Evolutionary conservation across 2,113 vertebrate genomes (phyloP).

Genomic region (Ibidorhyncha struthersii): DNA sequence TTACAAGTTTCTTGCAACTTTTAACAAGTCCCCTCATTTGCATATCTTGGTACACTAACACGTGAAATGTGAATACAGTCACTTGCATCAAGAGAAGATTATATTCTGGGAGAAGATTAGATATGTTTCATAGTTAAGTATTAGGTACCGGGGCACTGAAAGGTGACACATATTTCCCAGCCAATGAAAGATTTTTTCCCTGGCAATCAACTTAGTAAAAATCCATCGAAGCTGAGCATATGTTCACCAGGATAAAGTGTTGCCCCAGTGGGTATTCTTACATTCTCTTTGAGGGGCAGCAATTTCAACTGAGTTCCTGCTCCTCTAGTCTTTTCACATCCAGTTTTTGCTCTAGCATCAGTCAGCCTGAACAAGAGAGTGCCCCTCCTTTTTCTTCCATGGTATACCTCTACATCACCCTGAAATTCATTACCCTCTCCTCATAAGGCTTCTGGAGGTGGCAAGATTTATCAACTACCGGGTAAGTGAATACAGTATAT

Average conservation of each 20-base stretch:
- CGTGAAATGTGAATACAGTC: not conserved
- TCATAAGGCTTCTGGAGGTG: not conserved
- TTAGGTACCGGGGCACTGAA: not conserved
- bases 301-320: not conserved
- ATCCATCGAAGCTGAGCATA: not conserved
- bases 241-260: not conserved
- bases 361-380: not conserved
- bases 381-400: conserved; percentile 20
- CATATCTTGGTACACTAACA: not conserved
- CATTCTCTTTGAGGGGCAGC: not conserved
- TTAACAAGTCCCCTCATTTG: not conserved
- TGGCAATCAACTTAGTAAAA: not conserved
- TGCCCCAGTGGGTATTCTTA: not conserved
- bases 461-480: not conserved
- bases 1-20: not conserved
- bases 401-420: not conserved
- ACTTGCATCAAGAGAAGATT: not conserved
- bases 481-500: not conserved
- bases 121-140: not conserved
- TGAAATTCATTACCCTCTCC: conserved; percentile 24
- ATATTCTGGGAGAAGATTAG: not conserved
- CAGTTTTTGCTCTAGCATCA: conserved; percentile 16
- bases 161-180: not conserved
- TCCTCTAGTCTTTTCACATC: conserved; percentile 12
- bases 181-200: not conserved